phyloP scores from a whole-genome alignment of 2,888 invertebrate species.

The Thalpophila matura region DNA sequence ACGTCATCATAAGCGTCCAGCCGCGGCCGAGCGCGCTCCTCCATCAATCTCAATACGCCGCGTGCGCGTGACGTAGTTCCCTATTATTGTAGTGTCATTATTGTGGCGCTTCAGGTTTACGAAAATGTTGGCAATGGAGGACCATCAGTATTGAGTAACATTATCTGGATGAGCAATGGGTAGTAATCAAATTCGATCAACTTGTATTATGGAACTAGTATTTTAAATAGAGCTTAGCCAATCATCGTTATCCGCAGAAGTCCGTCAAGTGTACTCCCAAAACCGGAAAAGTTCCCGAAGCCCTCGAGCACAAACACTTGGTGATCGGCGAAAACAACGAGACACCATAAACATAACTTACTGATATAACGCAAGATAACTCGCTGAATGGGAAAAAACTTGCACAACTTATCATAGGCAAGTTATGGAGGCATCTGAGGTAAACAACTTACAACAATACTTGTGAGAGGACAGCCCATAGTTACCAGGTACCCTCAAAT shows the following conservation, averaged over 20 bases:
- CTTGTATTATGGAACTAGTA: no score
- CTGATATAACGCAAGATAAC: constrained; percentile 11
- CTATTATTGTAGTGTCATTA: background rate
- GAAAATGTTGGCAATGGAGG: no score
- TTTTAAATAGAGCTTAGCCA: no score
- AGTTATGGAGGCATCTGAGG: constrained; percentile 12
- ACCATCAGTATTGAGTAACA: no score
- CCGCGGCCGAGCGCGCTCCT: constrained; percentile 3
- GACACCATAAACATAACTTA: constrained; percentile 31
- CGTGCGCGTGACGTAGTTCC: background rate
- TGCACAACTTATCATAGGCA: constrained; percentile 22
- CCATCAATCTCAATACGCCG: background rate
- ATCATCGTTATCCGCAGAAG: no score
- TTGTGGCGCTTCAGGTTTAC: no score
- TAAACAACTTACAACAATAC: constrained; percentile 10
- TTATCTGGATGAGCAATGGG: no score
- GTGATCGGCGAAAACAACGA: constrained; percentile 30
- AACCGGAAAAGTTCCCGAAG: background rate
- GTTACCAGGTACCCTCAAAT: no score
- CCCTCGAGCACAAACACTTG: constrained; percentile 17
- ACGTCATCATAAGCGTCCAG: background rate
- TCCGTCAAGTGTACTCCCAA: background rate
- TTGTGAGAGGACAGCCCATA: background rate
- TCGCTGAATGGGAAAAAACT: constrained; percentile 32
- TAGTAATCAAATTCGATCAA: no score